Evolutionary conservation across 2,888 invertebrate genomes (phyloP), one percentile per base, ranked within the genome.

Genomic region (Drosophila affinis): DNA sequence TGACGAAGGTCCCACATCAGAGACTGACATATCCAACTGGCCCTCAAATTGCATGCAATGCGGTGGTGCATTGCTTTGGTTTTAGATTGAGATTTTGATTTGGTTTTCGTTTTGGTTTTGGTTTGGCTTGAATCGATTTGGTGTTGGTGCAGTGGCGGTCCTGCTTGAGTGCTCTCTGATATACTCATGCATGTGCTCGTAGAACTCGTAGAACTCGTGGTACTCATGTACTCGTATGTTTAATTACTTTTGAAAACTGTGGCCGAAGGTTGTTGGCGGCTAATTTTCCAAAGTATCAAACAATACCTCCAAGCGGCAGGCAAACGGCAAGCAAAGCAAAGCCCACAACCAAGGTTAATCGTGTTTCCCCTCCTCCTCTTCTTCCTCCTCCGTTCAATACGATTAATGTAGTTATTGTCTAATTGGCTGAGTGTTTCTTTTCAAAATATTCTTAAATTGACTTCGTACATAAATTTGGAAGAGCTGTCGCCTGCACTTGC

Each of bases 211-310:
- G 12, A 17, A 39, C 14, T 21, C 39, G 29, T 39, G n/a, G 59
- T 39, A 24, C 46, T 17, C 14, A 77, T 71, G 63, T 78, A 71
- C 69, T 75, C 32, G n/a, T 53, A 73, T 64, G 65, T 74, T 81
- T 89, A 85, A 85, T 85, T 89, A 73, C 75, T 68, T 71, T 82
- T 89, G 64, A 89, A 88, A 85, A 76, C 78, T 57, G 74, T 70
- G 12, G 17, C 62, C 58, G 80, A 89, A 85, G 89, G 89, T 67
- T 63, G 69, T 55, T 71, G 47, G 59, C 59, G 47, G 59, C 59
- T 70, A 60, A 83, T 88, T 86, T 86, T 79, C 70, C 77, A 72
- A 56, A 70, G 51, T 69, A 56, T 45, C 70, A 73, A 85, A 49
- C 84, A 72, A 53, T 81, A 72, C 58, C 27, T 49, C 47, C 59